Percentiles rank a stretch among this genome's conserved stretches.
phyloP scores from a whole-genome alignment of 1,140 invertebrate species.

The Zaprionus lachaisei region DNA sequence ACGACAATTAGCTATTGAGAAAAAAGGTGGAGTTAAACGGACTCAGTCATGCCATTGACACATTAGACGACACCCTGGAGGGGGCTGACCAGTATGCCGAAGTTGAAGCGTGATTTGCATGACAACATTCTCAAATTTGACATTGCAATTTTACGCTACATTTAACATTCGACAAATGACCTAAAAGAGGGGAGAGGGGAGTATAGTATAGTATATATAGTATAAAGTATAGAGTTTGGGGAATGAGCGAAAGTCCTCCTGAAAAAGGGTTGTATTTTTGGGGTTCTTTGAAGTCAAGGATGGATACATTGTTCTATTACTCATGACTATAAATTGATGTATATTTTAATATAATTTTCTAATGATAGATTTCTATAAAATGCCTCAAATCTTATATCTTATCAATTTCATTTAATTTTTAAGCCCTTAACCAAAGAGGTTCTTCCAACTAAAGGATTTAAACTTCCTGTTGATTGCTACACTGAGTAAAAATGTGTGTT shows the following conservation, averaged over 20 bases:
- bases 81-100: slow-evolving; percentile 4
- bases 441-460: too few relatives aligned
- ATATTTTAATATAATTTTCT: too few relatives aligned
- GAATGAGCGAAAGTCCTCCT: neutral
- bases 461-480: too few relatives aligned
- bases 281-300: neutral
- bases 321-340: too few relatives aligned
- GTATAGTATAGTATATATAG: too few relatives aligned
- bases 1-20: slow-evolving; percentile 67
- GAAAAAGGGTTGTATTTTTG: neutral
- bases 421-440: too few relatives aligned
- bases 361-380: too few relatives aligned
- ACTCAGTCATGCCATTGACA: slow-evolving; percentile 65
- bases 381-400: too few relatives aligned
- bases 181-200: slow-evolving; percentile 17
- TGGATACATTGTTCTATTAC: too few relatives aligned
- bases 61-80: slow-evolving; percentile 51
- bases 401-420: too few relatives aligned
- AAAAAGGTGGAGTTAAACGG: slow-evolving; percentile 43
- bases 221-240: neutral
- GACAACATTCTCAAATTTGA: slow-evolving; percentile 45
- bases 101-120: slow-evolving; percentile 51
- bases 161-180: slow-evolving; percentile 58
- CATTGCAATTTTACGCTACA: slow-evolving; percentile 75
- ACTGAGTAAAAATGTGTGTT: too few relatives aligned